Evolutionary conservation across 2,797 vertebrate species (phyloP).

Genomic region (Anguilla megastoma): DNA sequence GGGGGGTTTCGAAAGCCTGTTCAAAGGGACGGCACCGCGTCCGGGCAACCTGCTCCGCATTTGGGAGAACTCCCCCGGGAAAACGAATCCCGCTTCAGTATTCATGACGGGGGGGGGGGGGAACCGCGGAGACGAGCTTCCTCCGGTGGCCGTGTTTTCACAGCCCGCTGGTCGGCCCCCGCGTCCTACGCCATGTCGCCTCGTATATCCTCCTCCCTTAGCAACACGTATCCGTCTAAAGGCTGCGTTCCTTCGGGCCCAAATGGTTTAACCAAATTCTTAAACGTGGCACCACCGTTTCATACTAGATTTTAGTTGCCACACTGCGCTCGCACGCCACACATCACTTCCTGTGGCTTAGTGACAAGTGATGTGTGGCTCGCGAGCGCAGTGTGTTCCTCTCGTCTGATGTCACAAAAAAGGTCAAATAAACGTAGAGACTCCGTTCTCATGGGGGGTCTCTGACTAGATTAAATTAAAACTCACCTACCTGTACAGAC

Average conservation of each 20-base stretch:
- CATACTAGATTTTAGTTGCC: too few relatives aligned
- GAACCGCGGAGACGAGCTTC: slow-evolving; percentile 47
- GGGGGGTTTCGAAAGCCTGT: slow-evolving; percentile 6
- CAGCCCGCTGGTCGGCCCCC: slow-evolving; percentile 31
- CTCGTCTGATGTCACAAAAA: too few relatives aligned
- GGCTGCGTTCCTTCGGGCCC: slow-evolving; percentile 44
- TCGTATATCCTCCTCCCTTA: not conserved
- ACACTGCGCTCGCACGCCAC: not conserved
- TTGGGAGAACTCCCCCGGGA: not conserved
- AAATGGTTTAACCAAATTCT: not conserved
- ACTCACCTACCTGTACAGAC: too few relatives aligned
- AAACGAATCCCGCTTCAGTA: slow-evolving; percentile 38
- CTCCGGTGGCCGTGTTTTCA: slow-evolving; percentile 48
- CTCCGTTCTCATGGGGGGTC: too few relatives aligned
- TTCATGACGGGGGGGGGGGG: slow-evolving; percentile 34
- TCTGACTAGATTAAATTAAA: too few relatives aligned
- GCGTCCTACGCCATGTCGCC: not conserved
- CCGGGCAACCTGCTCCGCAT: slow-evolving; percentile 13
- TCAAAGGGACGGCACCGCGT: not conserved
- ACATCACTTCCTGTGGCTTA: slow-evolving; percentile 7
- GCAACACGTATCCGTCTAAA: not conserved
- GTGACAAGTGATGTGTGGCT: not conserved
- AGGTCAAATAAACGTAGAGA: too few relatives aligned
- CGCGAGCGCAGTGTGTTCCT: too few relatives aligned
- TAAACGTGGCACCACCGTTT: not conserved